phyloP scores from a whole-genome alignment of 2,888 invertebrate genomes.

The Ectemnius cavifrons region DNA sequence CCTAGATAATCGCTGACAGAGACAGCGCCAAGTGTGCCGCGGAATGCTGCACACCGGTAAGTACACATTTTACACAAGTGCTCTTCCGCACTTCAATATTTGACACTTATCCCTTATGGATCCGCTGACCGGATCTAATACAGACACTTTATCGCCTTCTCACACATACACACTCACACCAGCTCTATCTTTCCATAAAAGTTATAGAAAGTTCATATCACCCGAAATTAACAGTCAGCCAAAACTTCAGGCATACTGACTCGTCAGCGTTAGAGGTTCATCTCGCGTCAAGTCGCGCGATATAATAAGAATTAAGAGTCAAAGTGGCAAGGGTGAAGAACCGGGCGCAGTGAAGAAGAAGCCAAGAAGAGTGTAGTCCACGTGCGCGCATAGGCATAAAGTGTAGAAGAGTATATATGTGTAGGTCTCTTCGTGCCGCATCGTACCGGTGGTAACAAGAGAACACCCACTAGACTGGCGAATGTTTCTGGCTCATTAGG shows the following conservation, averaged over 20 bases:
- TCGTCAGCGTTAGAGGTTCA: too few species aligned
- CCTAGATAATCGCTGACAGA: slow-evolving; percentile 47
- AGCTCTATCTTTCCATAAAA: too few species aligned
- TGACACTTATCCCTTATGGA: slow-evolving; percentile 31
- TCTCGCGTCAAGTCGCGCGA: too few species aligned
- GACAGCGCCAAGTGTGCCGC: slow-evolving; percentile 23
- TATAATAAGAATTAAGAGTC: too few species aligned
- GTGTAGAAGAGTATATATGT: not conserved
- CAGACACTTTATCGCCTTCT: too few species aligned
- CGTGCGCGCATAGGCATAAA: not conserved
- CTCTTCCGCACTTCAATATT: slow-evolving; percentile 13
- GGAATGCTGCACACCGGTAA: slow-evolving; percentile 19
- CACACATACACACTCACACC: too few species aligned
- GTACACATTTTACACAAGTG: slow-evolving; percentile 18
- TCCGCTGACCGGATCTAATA: too few species aligned
- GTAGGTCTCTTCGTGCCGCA: slow-evolving; percentile 33
- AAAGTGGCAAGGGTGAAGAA: too few species aligned
- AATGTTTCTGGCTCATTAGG: slow-evolving; percentile 65
- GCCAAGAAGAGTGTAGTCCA: not conserved
- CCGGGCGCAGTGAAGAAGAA: not conserved
- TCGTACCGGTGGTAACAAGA: slow-evolving; percentile 50
- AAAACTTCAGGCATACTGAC: too few species aligned
- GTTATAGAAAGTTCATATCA: too few species aligned
- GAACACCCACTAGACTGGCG: slow-evolving; percentile 51
- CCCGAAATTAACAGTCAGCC: too few species aligned